Conservation (phyloP, 2,888 invertebrate species). For the Drosophila yooni region DNA sequence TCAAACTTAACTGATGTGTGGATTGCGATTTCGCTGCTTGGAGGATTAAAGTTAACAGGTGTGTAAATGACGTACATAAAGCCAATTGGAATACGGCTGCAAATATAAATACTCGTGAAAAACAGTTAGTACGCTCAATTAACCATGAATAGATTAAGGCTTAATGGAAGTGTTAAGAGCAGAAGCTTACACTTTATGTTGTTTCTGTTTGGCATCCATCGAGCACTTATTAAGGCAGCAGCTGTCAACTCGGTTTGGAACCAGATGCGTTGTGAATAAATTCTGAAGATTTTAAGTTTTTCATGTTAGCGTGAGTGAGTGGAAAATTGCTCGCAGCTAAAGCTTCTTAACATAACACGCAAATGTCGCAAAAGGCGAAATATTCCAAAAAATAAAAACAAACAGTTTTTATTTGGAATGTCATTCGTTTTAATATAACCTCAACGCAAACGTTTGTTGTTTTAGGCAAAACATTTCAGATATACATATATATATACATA, state of each 20-base stretch:
- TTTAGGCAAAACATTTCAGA: not conserved
- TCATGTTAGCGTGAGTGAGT: not conserved
- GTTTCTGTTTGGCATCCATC: not conserved
- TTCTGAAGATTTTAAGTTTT: not conserved
- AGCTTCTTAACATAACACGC: not conserved
- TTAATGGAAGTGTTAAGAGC: slow-evolving; percentile 40
- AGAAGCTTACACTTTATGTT: slow-evolving; percentile 2
- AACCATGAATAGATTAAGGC: slow-evolving; percentile 9
- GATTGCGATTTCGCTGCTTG: slow-evolving; percentile 56
- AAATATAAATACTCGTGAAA: slow-evolving; percentile 4
- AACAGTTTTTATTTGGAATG: not conserved
- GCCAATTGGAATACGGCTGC: slow-evolving; percentile 1
- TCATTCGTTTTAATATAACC: not conserved
- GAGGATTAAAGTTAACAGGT: slow-evolving; percentile 40
- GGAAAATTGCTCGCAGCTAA: not conserved
- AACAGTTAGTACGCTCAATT: slow-evolving; percentile 31
- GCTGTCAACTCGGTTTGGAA: not conserved
- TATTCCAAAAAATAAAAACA: not conserved
- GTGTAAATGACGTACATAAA: slow-evolving; percentile 31
- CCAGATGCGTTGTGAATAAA: not conserved
- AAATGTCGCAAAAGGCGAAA: not conserved
- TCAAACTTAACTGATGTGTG: slow-evolving; percentile 26
- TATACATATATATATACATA: not conserved
- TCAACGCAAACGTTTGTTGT: not conserved
- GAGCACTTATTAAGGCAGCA: not conserved